Conservation (phyloP, 64 coral and sea anemone species). For the Stichodactyla helianthus region DNA sequence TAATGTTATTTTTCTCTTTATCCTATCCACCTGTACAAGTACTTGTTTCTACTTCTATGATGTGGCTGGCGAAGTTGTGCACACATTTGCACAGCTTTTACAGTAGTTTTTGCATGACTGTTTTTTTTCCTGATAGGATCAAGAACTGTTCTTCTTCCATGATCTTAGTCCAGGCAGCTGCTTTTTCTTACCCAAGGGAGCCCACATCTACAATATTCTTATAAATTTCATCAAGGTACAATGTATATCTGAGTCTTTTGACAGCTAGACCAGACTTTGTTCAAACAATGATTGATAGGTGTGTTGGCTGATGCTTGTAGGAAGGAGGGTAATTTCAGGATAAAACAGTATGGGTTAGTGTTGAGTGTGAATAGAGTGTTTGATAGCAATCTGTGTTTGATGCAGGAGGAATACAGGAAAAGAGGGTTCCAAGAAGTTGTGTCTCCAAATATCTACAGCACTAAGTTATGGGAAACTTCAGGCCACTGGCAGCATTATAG, state of each 20-base stretch:
- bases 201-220: slow-evolving; percentile 88
- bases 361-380: too few species aligned
- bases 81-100: not conserved
- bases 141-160: slow-evolving; percentile 98
- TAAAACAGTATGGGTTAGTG: too few species aligned
- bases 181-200: slow-evolving; percentile 95
- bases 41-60: too few species aligned
- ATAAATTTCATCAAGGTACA: slow-evolving; percentile 97
- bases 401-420: slow-evolving; percentile 91
- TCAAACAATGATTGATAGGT: too few species aligned
- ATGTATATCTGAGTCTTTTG: slow-evolving; percentile 33
- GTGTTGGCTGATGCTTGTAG: too few species aligned
- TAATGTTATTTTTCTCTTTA: too few species aligned
- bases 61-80: too few species aligned
- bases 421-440: slow-evolving; percentile 97
- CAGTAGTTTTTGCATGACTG: not conserved
- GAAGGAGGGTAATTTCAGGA: too few species aligned
- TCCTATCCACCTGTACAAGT: too few species aligned
- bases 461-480: slow-evolving; percentile 89
- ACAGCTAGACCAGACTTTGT: too few species aligned
- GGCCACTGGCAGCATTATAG: slow-evolving; percentile 97
- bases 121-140: slow-evolving; percentile 60
- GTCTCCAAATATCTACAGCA: slow-evolving; percentile 93
- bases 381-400: not conserved
- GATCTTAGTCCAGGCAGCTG: slow-evolving; percentile 97